A percentile compares a stretch with the other conserved stretches of the same genome.
phyloP scores from a whole-genome alignment of 2,113 vertebrate genomes.

The Aleadryas rufinucha region DNA sequence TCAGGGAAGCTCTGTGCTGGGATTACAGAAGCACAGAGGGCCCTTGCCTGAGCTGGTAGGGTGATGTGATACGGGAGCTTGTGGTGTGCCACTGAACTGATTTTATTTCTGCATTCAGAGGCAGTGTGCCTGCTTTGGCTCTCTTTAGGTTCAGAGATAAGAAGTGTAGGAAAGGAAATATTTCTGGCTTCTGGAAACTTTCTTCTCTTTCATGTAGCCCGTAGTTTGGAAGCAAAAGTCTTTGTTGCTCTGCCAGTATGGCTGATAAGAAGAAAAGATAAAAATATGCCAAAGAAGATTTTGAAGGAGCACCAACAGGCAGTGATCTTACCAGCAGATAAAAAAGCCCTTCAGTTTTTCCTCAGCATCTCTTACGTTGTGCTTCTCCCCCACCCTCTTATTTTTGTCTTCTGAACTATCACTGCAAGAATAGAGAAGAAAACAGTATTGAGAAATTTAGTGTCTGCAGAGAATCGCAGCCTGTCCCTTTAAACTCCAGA shows the following conservation, averaged over 20 bases:
- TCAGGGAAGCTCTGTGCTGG: not conserved
- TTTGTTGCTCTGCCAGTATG: not conserved
- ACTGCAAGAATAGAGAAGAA: not conserved
- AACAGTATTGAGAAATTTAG: not conserved
- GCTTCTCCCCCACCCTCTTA: not conserved
- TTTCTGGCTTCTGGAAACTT: not conserved
- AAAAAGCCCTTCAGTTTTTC: not conserved
- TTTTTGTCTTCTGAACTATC: constrained; percentile 17
- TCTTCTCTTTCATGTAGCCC: not conserved
- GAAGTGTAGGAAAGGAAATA: not conserved
- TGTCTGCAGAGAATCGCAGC: constrained; percentile 2
- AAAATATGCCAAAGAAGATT: not conserved
- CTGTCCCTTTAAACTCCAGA: constrained; percentile 56
- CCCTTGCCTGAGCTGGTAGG: not conserved
- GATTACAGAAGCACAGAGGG: not conserved
- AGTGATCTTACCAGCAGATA: not conserved
- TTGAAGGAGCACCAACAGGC: not conserved
- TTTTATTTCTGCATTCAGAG: not conserved
- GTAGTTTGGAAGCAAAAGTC: not conserved
- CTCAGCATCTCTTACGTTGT: not conserved
- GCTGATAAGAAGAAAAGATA: not conserved
- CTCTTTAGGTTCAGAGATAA: not conserved
- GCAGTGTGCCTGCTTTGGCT: not conserved
- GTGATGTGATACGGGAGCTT: not conserved
- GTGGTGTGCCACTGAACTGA: not conserved